Base-by-base conservation (phyloP, 2,797 vertebrate species). In the Aulostomus chinensis region DNA sequence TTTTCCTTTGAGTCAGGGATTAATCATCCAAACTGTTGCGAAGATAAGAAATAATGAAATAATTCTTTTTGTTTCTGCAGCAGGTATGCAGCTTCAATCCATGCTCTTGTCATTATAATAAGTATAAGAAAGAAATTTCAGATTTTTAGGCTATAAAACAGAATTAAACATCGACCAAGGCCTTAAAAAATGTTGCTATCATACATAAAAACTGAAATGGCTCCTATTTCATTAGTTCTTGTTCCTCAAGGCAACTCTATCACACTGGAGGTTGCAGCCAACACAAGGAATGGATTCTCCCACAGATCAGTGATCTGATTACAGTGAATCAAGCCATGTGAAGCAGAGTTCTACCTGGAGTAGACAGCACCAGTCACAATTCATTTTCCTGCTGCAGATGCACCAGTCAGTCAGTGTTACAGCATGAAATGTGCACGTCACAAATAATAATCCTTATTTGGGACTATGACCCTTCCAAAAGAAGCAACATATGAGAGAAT, bases 251-350 rank as follows among this genome's bases (percentile, higher is more conserved):
- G 65, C 48, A 10, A 76, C 59, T 62, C 17, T 36, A 64, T 55
- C 38, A 66, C 46, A 25, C 40, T 7, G 31, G 33, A 62, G 63
- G 67, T 31, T 76, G 60, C 38, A 17, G 43, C 52, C 58, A 63
- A 68, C 51, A 36, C 58, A 55, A 42, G 51, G 81, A 78, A 78
- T 65, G 63, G 58, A 71, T 80, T 73, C 54, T 49, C 48, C 68
- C 25, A 34, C 8, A 2, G 50, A 58, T 41, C 30, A 29, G 46
- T 42, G 61, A 82, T 75, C 64, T 68, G 60, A 78, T 60, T 70
- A 74, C 58, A 48, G 58, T 14, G 58, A 78, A 59, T 81, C 61
- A 65, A 71, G 63, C 35, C 67, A 62, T 60, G 61, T 12, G 9
- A 61, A 64, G 47, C 39, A 55, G 58, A 70, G 70, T 53, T 62